Evolutionary conservation across 2,888 invertebrate species (phyloP).

Genomic region (Folsomia candida): DNA sequence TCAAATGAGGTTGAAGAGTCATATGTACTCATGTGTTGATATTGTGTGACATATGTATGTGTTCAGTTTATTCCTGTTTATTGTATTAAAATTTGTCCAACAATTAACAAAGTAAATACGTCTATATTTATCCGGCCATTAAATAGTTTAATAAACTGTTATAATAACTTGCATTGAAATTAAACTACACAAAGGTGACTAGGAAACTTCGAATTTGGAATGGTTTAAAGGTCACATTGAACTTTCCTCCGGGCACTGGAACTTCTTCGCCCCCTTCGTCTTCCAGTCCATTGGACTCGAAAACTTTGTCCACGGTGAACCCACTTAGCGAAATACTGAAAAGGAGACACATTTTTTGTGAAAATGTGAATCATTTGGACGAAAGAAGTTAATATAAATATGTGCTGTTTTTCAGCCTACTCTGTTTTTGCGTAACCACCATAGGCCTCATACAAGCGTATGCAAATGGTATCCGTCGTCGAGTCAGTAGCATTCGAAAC

Average conservation of each 20-base stretch:
- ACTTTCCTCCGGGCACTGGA: slow-evolving; percentile 18
- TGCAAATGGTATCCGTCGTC: slow-evolving; percentile 20
- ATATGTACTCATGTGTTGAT: no score
- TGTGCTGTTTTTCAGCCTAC: slow-evolving; percentile 25
- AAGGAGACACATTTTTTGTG: background rate
- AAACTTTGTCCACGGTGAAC: slow-evolving; percentile 24
- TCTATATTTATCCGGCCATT: no score
- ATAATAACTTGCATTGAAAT: no score
- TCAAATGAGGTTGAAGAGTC: no score
- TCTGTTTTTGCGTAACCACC: slow-evolving; percentile 38
- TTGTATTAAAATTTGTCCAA: no score
- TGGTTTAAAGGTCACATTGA: slow-evolving; percentile 31
- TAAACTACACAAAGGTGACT: no score
- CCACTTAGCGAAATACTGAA: slow-evolving; percentile 4
- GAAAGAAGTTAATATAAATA: slow-evolving; percentile 4
- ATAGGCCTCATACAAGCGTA: slow-evolving; percentile 42
- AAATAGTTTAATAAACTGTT: no score
- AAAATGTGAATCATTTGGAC: background rate
- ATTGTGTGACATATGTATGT: no score
- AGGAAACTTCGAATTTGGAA: slow-evolving; percentile 41
- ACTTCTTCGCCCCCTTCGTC: slow-evolving; percentile 21
- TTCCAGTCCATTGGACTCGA: slow-evolving; percentile 37
- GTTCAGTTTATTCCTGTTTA: no score
- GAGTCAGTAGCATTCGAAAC: slow-evolving; percentile 22
- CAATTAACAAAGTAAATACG: no score